phyloP scores from a whole-genome alignment of 1,140 invertebrate genomes.

The Trachymyrmex cornetzi region DNA sequence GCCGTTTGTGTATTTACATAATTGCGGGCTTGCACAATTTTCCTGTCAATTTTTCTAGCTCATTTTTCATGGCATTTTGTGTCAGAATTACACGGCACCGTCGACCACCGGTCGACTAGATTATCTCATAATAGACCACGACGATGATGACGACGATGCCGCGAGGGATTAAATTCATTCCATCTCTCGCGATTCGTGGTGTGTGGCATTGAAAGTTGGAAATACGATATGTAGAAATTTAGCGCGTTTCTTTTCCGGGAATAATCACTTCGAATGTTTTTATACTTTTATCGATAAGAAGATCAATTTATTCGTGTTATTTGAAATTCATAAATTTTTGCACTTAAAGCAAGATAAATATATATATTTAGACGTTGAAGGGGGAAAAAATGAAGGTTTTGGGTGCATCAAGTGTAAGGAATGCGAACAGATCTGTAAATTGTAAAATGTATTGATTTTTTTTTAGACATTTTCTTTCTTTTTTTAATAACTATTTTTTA shows the following conservation, averaged over 20 bases:
- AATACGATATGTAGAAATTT: not conserved
- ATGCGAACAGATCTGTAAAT: too few relatives aligned
- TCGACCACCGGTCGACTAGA: slow-evolving; percentile 25
- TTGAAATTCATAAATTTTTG: too few relatives aligned
- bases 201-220: slow-evolving; percentile 29
- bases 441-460: too few relatives aligned
- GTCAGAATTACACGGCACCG: slow-evolving; percentile 53
- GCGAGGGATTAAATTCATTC: slow-evolving; percentile 1
- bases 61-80: slow-evolving; percentile 74
- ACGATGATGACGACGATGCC: not conserved
- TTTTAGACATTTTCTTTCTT: too few relatives aligned
- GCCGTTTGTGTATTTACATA: slow-evolving; percentile 72
- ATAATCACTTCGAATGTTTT: too few relatives aligned
- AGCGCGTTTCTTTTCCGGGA: not conserved
- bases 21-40: slow-evolving; percentile 71
- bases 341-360: too few relatives aligned
- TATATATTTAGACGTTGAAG: too few relatives aligned
- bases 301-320: too few relatives aligned
- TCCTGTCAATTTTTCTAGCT: slow-evolving; percentile 69
- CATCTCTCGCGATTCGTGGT: not conserved
- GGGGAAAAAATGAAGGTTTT: too few relatives aligned
- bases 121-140: slow-evolving; percentile 62
- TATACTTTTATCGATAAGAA: too few relatives aligned
- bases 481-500: too few relatives aligned
- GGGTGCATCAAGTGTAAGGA: too few relatives aligned